phyloP scores from a whole-genome alignment of 2,888 invertebrate species.

The Trissoscelio sp. region DNA sequence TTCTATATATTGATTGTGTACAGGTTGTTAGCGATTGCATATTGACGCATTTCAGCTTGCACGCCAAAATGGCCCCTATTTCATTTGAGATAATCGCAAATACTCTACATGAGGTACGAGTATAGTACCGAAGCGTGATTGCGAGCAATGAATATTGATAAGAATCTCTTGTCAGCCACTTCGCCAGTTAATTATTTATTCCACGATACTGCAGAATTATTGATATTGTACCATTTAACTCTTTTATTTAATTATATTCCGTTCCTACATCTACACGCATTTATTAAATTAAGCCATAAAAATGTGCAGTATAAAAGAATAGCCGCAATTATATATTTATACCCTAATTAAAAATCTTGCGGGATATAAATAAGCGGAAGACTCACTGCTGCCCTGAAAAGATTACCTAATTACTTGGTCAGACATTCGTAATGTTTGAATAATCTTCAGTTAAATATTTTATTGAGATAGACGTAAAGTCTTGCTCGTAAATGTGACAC shows the following conservation, averaged over 20 bases:
- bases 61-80: slow-evolving; percentile 31
- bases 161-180: slow-evolving; percentile 71
- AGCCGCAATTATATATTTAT: too few species aligned
- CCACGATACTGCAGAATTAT: slow-evolving; percentile 40
- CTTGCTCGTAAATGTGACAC: too few species aligned
- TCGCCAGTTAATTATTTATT: slow-evolving; percentile 73
- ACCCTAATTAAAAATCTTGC: too few species aligned
- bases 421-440: too few species aligned
- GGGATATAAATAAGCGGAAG: too few species aligned
- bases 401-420: too few species aligned
- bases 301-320: too few species aligned
- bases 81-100: slow-evolving; percentile 45
- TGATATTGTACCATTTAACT: slow-evolving; percentile 19
- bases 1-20: slow-evolving; percentile 16
- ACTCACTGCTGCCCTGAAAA: too few species aligned
- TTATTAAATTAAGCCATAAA: too few species aligned
- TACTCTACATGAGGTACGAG: slow-evolving; percentile 23
- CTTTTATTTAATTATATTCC: neutral
- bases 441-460: too few species aligned
- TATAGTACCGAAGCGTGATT: slow-evolving; percentile 70
- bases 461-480: too few species aligned
- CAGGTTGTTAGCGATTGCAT: slow-evolving; percentile 27
- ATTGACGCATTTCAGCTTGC: slow-evolving; percentile 25
- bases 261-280: too few species aligned
- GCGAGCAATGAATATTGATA: slow-evolving; percentile 75